These are phyloP conservation scores for Zaprionus kolodkinae DNA, from an alignment of 1,140 invertebrate species.

Conservation along the genomic window DNA sequence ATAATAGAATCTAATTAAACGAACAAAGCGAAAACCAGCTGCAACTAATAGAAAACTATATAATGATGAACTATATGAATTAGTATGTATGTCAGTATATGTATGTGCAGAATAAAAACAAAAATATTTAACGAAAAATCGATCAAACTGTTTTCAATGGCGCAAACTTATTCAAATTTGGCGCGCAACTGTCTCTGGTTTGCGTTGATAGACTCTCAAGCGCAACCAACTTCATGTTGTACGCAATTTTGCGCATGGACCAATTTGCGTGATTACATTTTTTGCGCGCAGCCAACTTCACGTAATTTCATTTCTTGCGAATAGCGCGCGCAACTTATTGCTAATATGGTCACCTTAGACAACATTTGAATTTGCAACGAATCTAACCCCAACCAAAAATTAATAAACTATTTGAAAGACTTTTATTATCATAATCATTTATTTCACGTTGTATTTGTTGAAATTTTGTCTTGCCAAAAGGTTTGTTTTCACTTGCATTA, in stretches of 20 bases:
- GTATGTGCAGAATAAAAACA: slow-evolving; percentile 76
- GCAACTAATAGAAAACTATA: slow-evolving; percentile 54
- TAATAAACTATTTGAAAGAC: slow-evolving; percentile 5
- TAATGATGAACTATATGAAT: slow-evolving; percentile 60
- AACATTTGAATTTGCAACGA: background rate
- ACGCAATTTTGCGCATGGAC: background rate
- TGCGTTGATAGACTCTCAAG: background rate
- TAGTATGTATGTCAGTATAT: slow-evolving; percentile 73
- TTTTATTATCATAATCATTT: slow-evolving; percentile 57
- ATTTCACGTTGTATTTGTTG: slow-evolving; percentile 60
- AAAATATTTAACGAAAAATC: slow-evolving; percentile 33
- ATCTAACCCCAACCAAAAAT: background rate
- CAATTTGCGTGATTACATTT: background rate
- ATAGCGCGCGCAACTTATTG: background rate
- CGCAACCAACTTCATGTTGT: slow-evolving; percentile 20
- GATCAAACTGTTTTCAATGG: background rate
- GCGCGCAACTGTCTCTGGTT: background rate
- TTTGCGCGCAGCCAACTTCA: slow-evolving; percentile 27
- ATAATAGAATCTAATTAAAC: slow-evolving; percentile 47
- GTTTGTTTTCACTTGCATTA: slow-evolving; percentile 43
- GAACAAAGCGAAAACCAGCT: slow-evolving; percentile 48
- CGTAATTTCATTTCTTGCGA: background rate
- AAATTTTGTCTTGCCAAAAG: slow-evolving; percentile 55
- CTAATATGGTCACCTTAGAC: slow-evolving; percentile 10
- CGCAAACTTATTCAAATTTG: background rate